Percentiles rank a stretch among this genome's conserved stretches.
phyloP scores from a whole-genome alignment of 2,888 invertebrate species.

The Eristalis tenax region DNA sequence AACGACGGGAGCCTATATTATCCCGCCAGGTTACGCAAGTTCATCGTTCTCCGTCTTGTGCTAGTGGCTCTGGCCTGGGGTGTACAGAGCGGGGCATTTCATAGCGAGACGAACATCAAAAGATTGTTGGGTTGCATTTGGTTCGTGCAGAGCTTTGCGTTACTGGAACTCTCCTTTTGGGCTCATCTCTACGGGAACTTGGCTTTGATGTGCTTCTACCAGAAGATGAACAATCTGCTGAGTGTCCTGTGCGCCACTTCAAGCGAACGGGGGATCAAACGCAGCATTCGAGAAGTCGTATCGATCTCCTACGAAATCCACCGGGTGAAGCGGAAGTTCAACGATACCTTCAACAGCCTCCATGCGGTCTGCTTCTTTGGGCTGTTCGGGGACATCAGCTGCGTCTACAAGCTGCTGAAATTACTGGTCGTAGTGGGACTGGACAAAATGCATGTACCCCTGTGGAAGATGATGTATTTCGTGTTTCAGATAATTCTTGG shows the following conservation, averaged over 20 bases:
- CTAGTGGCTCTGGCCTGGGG: neutral
- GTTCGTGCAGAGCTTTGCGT: neutral
- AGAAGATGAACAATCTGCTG: neutral
- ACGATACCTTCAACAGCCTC: neutral
- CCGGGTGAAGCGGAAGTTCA: neutral
- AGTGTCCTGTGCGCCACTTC: neutral
- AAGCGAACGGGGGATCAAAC: neutral
- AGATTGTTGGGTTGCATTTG: neutral
- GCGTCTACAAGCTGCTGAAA: neutral
- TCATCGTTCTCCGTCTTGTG: neutral
- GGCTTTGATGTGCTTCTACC: neutral
- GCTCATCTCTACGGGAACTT: neutral
- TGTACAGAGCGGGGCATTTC: neutral
- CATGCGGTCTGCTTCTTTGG: neutral
- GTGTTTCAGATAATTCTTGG: neutral
- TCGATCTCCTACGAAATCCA: neutral
- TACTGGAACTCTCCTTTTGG: neutral
- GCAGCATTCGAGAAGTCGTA: neutral
- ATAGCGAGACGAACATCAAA: neutral
- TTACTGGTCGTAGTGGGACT: neutral
- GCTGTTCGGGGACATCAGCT: neutral
- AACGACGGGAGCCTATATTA: neutral
- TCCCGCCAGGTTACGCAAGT: neutral
- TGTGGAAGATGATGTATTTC: neutral
- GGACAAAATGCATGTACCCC: neutral